Conservation (phyloP, 30 jellyfish, hydroid and myxozoan species). For the Catostylus mosaicus region DNA sequence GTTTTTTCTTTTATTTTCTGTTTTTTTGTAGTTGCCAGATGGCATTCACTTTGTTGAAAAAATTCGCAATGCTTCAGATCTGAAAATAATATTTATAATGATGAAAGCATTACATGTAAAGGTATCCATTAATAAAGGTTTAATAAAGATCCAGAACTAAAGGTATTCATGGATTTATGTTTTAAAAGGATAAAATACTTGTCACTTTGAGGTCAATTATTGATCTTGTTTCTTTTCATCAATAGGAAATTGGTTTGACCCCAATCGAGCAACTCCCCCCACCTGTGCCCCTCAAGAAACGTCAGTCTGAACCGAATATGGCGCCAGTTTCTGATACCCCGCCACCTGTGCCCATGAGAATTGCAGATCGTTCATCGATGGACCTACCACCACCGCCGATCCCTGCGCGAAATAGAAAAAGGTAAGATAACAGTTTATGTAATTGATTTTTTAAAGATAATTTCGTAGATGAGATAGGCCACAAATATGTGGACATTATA, state of each 20-base stretch:
- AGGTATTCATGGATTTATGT: too few relatives aligned
- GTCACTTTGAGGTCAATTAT: neutral
- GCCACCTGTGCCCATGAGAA: conserved; percentile 11
- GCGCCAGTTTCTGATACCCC: neutral
- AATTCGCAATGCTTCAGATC: too few relatives aligned
- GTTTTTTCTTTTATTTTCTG: neutral
- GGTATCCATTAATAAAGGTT: too few relatives aligned
- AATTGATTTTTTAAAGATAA: too few relatives aligned
- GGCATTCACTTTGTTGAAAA: too few relatives aligned
- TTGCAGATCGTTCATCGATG: neutral
- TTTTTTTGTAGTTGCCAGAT: neutral
- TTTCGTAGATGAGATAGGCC: too few relatives aligned
- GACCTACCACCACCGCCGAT: conserved; percentile 16
- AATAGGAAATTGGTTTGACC: conserved; percentile 15
- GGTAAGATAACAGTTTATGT: neutral
- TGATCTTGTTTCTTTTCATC: neutral
- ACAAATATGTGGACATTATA: too few relatives aligned
- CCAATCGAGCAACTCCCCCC: conserved; percentile 50
- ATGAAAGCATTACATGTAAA: too few relatives aligned
- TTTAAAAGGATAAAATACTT: too few relatives aligned
- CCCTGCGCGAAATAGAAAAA: conserved; percentile 16
- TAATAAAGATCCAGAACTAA: too few relatives aligned
- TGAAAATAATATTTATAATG: too few relatives aligned
- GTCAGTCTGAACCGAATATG: neutral
- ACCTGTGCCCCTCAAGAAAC: conserved; percentile 38